These are phyloP conservation scores for Zele albiditarsus DNA, from an alignment of 2,888 invertebrate genomes.

Conservation along the genomic window DNA sequence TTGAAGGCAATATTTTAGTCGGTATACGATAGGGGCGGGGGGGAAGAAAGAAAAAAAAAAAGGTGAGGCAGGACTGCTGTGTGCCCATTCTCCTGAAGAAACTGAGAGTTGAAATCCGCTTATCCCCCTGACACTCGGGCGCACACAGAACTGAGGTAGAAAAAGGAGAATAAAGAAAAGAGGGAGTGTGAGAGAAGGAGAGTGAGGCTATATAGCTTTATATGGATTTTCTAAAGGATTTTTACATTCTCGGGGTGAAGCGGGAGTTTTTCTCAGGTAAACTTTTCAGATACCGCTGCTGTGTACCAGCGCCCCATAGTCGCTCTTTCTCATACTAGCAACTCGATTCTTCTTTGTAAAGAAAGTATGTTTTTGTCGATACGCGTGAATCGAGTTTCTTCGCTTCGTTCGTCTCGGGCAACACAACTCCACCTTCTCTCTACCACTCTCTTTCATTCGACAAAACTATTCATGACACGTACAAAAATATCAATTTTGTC, in stretches of 20 bases:
- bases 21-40: neutral
- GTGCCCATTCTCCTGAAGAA: conserved; percentile 48
- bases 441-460: neutral
- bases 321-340: conserved; percentile 45
- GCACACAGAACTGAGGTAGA: conserved; percentile 53
- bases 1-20: conserved; percentile 7
- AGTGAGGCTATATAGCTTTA: conserved; percentile 17
- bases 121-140: conserved; percentile 60
- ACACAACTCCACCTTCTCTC: conserved; percentile 20
- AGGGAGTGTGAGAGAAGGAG: conserved; percentile 9
- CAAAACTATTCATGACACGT: conserved; percentile 38
- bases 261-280: conserved; percentile 63
- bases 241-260: conserved; percentile 58
- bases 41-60: neutral
- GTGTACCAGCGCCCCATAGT: conserved; percentile 4
- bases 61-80: conserved; percentile 11
- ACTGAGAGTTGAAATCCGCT: conserved; percentile 66
- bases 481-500: conserved; percentile 33
- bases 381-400: conserved; percentile 50
- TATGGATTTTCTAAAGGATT: conserved; percentile 65
- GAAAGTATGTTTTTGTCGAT: conserved; percentile 45
- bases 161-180: conserved; percentile 14
- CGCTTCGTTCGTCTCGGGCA: conserved; percentile 39
- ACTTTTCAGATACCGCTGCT: conserved; percentile 58
- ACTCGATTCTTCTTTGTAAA: conserved; percentile 43